Evolutionary conservation across 37 sponge, comb jelly and placozoan species (phyloP).

Genomic region (Haliclona indistincta): DNA sequence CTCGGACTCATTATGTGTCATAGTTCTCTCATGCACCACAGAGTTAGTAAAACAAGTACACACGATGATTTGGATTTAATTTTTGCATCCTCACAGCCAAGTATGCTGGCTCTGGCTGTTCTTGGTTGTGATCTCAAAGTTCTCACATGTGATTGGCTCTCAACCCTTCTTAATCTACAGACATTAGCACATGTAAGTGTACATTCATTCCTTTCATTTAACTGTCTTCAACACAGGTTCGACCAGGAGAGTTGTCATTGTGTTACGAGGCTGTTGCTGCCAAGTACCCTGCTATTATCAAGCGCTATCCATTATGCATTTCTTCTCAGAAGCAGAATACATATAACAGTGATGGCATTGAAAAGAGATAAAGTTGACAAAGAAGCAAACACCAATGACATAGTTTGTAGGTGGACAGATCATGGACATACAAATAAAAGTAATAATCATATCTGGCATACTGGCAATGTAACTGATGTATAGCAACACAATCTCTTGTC

Average conservation of each 20-base stretch:
- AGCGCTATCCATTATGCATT: constrained; percentile 34
- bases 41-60: constrained; percentile 11
- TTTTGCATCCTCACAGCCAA: constrained; percentile 18
- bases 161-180: constrained; percentile 32
- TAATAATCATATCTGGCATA: too few relatives aligned
- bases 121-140: constrained; percentile 69
- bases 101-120: constrained; percentile 55
- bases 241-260: constrained; percentile 53
- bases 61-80: neutral
- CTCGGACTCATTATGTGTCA: constrained; percentile 39
- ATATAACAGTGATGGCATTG: neutral
- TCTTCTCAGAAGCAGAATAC: neutral
- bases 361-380: too few relatives aligned
- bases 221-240: constrained; percentile 5
- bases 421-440: too few relatives aligned
- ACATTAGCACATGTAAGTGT: constrained; percentile 6
- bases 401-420: too few relatives aligned
- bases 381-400: too few relatives aligned
- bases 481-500: too few relatives aligned
- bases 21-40: constrained; percentile 48
- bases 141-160: constrained; percentile 51
- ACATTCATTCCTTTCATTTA: neutral
- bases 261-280: constrained; percentile 65
- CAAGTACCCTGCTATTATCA: constrained; percentile 18
- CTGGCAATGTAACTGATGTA: too few relatives aligned